Evolutionary conservation across 2,888 invertebrate species (phyloP), one percentile per base, ranked within the genome.

Genomic region (Torymus texanus): DNA sequence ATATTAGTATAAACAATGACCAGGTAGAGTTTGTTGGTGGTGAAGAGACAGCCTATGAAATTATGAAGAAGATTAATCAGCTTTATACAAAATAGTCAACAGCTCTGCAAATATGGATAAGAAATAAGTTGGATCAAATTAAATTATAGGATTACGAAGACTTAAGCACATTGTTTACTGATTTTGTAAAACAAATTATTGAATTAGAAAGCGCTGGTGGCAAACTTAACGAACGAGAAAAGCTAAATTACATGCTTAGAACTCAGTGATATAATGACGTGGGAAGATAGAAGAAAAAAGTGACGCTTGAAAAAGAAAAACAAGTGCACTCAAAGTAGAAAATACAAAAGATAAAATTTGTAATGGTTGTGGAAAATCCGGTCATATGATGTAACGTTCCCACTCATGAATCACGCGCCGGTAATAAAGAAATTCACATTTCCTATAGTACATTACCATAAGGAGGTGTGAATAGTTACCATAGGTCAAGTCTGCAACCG

Each of bases 131-230:
- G 10, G n/a, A 63, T 63, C 41, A 10, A 63, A 50, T 50, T 4
- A 63, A 63, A 24, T 53, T 73, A 5, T 79, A 72, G 62, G 62
- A 61, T 62, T 72, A 14, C 62, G 53, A 62, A 18, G 53, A 62
- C 21, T 62, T 51, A 4, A 62, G 61, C 13, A 50, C 62, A 41
- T 72, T 72, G 2, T 72, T 62, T 51, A 41, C 61, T 16, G 72
- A 72, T 21, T 61, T 62, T 21, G 72, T 50, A 18, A 72, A 51
- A 51, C 12, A 59, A 56, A 70, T 78, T 14, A 84, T 84, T 70
- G 81, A 83, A 29, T 76, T 85, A 16, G 84, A 83, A 78, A 61
- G 16, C 50, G n/a, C 63, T n/a, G 63, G 63, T 63, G 14, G n/a
- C 12, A 63, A 14, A 10, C 50, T 41, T 16, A n/a, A 41, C 16